These are phyloP conservation scores for Mythimna vitellina DNA, from an alignment of 2,888 invertebrate species.

Conservation along the genomic window DNA sequence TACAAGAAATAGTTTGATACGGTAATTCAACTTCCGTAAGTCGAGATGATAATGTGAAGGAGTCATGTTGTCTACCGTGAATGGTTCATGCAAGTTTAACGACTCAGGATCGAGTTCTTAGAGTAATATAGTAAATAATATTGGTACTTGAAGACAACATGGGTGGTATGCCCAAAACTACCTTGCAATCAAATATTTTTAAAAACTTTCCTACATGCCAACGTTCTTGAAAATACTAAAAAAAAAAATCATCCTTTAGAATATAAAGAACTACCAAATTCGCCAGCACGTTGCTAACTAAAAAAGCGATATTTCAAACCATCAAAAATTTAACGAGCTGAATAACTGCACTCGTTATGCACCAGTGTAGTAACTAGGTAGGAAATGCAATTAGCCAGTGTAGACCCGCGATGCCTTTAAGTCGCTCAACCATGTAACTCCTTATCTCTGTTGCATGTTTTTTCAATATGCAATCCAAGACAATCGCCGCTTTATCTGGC, in stretches of 20 bases:
- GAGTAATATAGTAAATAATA: conserved; percentile 6
- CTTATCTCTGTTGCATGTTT: conserved; percentile 90
- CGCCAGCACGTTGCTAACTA: conserved; percentile 29
- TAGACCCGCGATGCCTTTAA: conserved; percentile 83
- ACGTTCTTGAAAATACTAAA: background rate
- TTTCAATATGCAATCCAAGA: conserved; percentile 90
- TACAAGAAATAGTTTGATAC: conserved; percentile 81
- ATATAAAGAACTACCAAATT: conserved; percentile 35
- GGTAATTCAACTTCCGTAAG: conserved; percentile 84
- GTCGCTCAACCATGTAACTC: conserved; percentile 87
- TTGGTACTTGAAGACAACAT: background rate
- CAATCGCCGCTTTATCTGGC: conserved; percentile 87
- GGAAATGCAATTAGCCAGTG: conserved; percentile 88
- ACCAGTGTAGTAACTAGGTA: conserved; percentile 84
- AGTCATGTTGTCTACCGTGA: conserved; percentile 77
- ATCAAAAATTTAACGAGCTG: conserved; percentile 66
- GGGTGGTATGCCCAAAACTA: conserved; percentile 1
- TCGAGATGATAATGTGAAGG: conserved; percentile 77
- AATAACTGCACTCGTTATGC: conserved; percentile 68
- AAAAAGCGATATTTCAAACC: conserved; percentile 55
- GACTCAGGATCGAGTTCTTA: conserved; percentile 11
- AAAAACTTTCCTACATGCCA: background rate
- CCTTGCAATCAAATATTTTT: background rate
- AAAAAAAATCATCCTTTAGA: background rate
- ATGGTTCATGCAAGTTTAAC: conserved; percentile 36